Base-by-base conservation (phyloP, 1,140 invertebrate genomes). In the Cyclina sinensis region DNA sequence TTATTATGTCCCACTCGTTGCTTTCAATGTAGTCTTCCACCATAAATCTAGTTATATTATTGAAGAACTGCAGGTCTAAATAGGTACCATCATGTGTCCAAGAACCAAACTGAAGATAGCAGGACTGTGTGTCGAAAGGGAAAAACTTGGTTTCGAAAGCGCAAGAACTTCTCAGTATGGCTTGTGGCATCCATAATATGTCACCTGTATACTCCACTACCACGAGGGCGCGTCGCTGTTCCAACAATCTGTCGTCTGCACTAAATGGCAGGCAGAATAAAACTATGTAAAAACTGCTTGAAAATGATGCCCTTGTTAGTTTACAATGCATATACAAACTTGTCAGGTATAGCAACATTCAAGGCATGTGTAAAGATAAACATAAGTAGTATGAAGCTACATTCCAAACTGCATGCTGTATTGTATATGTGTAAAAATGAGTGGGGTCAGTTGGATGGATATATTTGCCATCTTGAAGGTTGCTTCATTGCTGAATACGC, bases 161-260 rank as follows among this genome's bases (percentile, higher is more conserved):
- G 90, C 99, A 99, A 12, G 98, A 99, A 18, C 98, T 99, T 95
- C 99, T 99, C 95, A 99, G 99, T 94, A 99, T 99, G 9, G 99
- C 99, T 70, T 99, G 99, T 46, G 99, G 99, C 94, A 99, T 99
- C 99, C 99, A 99, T 51, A 98, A 96, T 43, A 99, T 99, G 95
- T 98, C 98, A 21, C 99, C 99, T 96, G 98, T 99, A 95, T 98
- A 97, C 92, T 94, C 91, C 9, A 96, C 86, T 0, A 94, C 93
- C 24, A 94, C 93, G 87, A 95, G 90, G 7, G 95, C 94, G n/a
- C 94, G 93, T 27, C 95, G 78, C 35, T 95, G 93, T 86, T 96
- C 95, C 57, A 94, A 93, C 32, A 94, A 85, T 32, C 95, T 85
- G 30, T 92, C 94, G 85, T 96, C 95, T 46, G 95, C 95, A 84